These are phyloP conservation scores for Crotalus tigris DNA, from an alignment of 2,113 vertebrate species.

Conservation along the genomic window DNA sequence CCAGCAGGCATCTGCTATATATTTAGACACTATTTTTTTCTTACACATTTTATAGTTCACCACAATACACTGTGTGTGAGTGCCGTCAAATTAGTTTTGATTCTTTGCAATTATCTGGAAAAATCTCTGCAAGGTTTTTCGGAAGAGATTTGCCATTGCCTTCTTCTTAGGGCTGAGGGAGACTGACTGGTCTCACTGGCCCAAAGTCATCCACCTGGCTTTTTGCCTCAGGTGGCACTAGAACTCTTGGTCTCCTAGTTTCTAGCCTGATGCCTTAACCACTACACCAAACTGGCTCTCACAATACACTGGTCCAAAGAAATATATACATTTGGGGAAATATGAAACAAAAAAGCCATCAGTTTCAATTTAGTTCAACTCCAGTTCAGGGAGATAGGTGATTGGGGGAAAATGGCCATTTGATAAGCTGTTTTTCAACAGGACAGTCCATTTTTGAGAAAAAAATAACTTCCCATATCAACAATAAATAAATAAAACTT, in stretches of 20 bases:
- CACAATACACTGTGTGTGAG: not conserved
- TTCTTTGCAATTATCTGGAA: not conserved
- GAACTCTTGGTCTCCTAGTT: not conserved
- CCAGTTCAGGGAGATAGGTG: not conserved
- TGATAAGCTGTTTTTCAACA: not conserved
- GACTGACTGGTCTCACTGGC: no score
- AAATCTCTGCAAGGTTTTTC: not conserved
- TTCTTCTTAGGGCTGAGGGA: not conserved
- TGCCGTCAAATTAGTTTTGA: not conserved
- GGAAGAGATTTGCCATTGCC: not conserved
- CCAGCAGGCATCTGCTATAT: not conserved
- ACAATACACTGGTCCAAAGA: not conserved
- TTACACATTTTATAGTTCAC: not conserved
- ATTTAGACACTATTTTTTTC: not conserved
- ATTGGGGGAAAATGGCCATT: not conserved
- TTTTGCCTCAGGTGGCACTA: no score
- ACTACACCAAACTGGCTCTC: not conserved
- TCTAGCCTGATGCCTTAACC: not conserved
- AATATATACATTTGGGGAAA: not conserved
- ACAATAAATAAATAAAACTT: not conserved
- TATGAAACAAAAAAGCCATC: not conserved
- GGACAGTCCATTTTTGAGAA: not conserved
- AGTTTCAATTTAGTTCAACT: not conserved
- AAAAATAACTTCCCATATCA: not conserved
- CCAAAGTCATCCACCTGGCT: no score